Evolutionary conservation across 2,113 vertebrate genomes (phyloP), one percentile per base, ranked within the genome.

Genomic region (Paedocypris sp.): DNA sequence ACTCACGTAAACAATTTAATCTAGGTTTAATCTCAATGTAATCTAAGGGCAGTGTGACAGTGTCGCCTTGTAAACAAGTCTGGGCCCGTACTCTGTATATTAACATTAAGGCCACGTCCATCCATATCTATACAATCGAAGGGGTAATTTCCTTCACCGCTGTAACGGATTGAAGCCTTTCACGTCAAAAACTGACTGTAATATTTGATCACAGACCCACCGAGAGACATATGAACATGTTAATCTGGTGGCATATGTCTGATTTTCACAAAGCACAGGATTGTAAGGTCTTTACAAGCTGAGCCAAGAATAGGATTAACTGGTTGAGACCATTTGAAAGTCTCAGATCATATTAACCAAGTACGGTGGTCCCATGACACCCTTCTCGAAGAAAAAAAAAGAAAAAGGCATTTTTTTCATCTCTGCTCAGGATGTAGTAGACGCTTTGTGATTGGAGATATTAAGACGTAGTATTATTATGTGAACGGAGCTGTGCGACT

Each of bases 261-360:
- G 71, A 35, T 77, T 73, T 73, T 75, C 73, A 82, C 75, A 77
- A 66, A 64, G 28, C 59, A 61, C 50, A 61, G 46, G 76, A 65
- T 56, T 68, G 35, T 43, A 49, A 57, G 20, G 38, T 56, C 50
- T 64, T 60, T 73, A 62, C 52, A 72, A 66, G 66, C 69, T 75
- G 76, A 76, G 61, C 76, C 73, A 74, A 66, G 75, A 81, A 82
- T 80, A 69, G 75, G 77, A 73, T 64, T 70, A 75, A 75, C 80
- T 78, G 78, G 74, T 52, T 62, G 56, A 74, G 60, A 64, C 63
- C 50, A 64, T 43, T 32, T 76, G 68, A 66, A 73, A 52, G 35
- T 49, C 51, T 62, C 33, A 15, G 38, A 64, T 45, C 48, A 43
- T 18, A 64, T 59, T 42, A 69, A 29, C 29, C 20, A 38, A 51